phyloP scores from a whole-genome alignment of 2,797 vertebrate genomes.

The Discoglossus pictus region DNA sequence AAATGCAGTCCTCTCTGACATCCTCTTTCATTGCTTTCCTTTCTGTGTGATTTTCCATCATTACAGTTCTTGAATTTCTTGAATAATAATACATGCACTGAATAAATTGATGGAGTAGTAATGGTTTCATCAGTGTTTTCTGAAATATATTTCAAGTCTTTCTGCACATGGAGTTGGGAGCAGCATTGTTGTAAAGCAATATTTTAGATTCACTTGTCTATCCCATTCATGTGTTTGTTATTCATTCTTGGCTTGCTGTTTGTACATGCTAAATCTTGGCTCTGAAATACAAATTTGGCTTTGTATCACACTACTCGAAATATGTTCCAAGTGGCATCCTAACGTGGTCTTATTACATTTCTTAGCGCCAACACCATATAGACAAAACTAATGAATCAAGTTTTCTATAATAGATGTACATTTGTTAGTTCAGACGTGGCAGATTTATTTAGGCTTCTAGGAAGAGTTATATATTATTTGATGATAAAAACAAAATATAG shows the following conservation, averaged over 20 bases:
- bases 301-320: conserved; percentile 27
- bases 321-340: not conserved
- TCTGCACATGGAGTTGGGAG: conserved; percentile 53
- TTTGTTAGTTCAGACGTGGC: no score
- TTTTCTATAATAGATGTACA: no score
- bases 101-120: conserved; percentile 73
- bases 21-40: conserved; percentile 74
- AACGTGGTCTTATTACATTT: not conserved
- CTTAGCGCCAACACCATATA: not conserved
- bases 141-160: conserved; percentile 63
- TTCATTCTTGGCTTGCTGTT: conserved; percentile 53
- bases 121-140: conserved; percentile 75
- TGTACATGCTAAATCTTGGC: conserved; percentile 52
- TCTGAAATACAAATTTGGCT: conserved; percentile 44
- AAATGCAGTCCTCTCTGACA: conserved; percentile 77
- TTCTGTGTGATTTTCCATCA: conserved; percentile 79
- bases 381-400: no score
- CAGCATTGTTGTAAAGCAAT: conserved; percentile 61
- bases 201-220: conserved; percentile 58
- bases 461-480: no score
- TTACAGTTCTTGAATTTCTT: conserved; percentile 79
- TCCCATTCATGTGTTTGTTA: conserved; percentile 61
- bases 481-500: no score
- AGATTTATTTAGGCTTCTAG: no score
- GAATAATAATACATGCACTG: conserved; percentile 77